These are phyloP conservation scores for Dreissena polymorpha DNA, from an alignment of 1,140 invertebrate species.

Conservation along the genomic window DNA sequence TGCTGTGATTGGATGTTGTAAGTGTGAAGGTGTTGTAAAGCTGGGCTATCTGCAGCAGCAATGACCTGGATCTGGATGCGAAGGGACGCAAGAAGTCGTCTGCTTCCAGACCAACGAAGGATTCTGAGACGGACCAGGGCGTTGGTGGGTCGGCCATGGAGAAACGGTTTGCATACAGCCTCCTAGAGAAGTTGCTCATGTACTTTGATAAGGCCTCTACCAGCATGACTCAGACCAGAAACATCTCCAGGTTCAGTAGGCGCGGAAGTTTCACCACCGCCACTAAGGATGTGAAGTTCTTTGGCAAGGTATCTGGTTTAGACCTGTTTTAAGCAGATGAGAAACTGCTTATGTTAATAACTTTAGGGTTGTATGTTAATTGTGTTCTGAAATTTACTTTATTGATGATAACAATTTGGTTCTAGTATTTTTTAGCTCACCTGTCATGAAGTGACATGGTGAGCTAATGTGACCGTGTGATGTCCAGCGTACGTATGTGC, in stretches of 20 bases:
- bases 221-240: slow-evolving; percentile 98
- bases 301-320: slow-evolving; percentile 90
- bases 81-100: slow-evolving; percentile 52
- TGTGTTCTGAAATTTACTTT: slow-evolving; percentile 6
- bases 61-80: slow-evolving; percentile 61
- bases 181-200: slow-evolving; percentile 97
- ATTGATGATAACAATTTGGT: neutral
- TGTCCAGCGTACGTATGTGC: too few species aligned
- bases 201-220: slow-evolving; percentile 98
- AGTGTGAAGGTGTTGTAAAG: neutral
- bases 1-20: too few species aligned
- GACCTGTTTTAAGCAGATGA: too few species aligned
- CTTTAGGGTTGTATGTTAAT: neutral
- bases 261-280: slow-evolving; percentile 96
- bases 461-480: too few species aligned
- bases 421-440: too few species aligned
- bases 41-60: slow-evolving; percentile 48
- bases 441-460: too few species aligned
- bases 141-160: slow-evolving; percentile 75
- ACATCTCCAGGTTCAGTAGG: slow-evolving; percentile 95
- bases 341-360: neutral
- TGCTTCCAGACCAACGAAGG: slow-evolving; percentile 71
- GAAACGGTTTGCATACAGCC: slow-evolving; percentile 93
- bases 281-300: slow-evolving; percentile 99
- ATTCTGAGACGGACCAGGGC: slow-evolving; percentile 72